These are phyloP conservation scores for Oryzias celebensis DNA, from an alignment of 2,113 vertebrate species.

Conservation along the genomic window DNA sequence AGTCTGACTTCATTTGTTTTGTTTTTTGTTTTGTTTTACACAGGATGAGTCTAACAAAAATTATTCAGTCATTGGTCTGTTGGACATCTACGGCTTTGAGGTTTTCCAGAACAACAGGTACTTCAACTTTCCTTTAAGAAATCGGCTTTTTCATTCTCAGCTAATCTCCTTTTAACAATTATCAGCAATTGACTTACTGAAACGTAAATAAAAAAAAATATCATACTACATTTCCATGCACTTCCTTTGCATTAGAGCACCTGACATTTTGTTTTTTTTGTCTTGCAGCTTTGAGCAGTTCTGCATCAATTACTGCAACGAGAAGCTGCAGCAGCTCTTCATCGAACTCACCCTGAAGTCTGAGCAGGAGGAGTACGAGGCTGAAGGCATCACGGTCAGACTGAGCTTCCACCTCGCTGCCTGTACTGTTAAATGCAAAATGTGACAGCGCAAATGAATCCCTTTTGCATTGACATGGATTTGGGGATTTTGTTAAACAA, in stretches of 20 bases:
- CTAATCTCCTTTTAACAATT: background rate
- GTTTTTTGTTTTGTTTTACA: background rate
- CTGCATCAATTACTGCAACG: conserved; percentile 98
- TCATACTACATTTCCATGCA: background rate
- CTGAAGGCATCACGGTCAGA: conserved; percentile 94
- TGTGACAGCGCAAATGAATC: too few relatives aligned
- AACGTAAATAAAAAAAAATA: background rate
- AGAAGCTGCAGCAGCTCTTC: conserved; percentile 97
- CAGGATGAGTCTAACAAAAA: conserved; percentile 85
- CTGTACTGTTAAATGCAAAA: too few relatives aligned
- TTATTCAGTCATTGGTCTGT: conserved; percentile 88
- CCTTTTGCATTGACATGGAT: too few relatives aligned
- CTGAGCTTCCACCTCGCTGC: background rate
- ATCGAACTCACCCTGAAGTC: conserved; percentile 96
- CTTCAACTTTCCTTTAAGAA: background rate
- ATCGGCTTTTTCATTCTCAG: background rate
- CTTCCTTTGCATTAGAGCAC: background rate
- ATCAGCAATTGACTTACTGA: background rate
- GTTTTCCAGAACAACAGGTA: conserved; percentile 95
- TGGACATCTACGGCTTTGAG: conserved; percentile 98
- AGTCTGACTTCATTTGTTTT: background rate
- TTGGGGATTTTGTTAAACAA: too few relatives aligned
- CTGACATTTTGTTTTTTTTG: background rate
- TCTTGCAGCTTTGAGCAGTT: conserved; percentile 93
- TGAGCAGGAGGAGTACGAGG: conserved; percentile 96